Conservation (phyloP, 2,113 vertebrate species). For the Nannobrachium achirus region DNA sequence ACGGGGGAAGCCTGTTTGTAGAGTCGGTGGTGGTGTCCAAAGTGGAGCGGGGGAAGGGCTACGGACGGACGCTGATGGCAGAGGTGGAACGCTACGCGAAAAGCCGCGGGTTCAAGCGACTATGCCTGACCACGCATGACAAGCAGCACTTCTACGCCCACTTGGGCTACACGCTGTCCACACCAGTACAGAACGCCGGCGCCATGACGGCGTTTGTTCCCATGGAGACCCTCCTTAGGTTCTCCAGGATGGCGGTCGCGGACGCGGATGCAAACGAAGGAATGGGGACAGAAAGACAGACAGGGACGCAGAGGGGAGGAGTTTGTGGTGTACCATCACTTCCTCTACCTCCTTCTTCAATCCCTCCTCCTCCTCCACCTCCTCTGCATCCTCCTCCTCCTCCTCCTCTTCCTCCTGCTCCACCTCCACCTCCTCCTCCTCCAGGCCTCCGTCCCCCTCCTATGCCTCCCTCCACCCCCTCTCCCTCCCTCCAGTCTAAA, state of each 20-base stretch:
- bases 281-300: neutral
- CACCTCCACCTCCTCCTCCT: conserved; percentile 18
- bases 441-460: conserved; percentile 32
- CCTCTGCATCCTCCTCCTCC: neutral
- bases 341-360: conserved; percentile 28
- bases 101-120: conserved; percentile 76
- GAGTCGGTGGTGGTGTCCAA: conserved; percentile 91
- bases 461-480: neutral
- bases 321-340: neutral
- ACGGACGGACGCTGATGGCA: conserved; percentile 89
- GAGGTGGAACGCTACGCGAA: conserved; percentile 84
- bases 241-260: conserved; percentile 64
- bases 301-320: neutral
- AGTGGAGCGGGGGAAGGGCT: conserved; percentile 86
- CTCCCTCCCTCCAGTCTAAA: neutral
- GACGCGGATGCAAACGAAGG: neutral
- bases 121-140: conserved; percentile 92
- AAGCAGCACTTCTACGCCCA: conserved; percentile 93
- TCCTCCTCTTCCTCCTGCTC: neutral
- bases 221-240: conserved; percentile 77
- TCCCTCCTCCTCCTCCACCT: neutral
- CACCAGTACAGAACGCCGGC: conserved; percentile 87
- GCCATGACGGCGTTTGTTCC: conserved; percentile 81
- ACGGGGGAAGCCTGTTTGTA: conserved; percentile 83
- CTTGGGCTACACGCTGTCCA: conserved; percentile 84